phyloP scores from a whole-genome alignment of 2,888 invertebrate genomes.

The Limnephilus marmoratus region DNA sequence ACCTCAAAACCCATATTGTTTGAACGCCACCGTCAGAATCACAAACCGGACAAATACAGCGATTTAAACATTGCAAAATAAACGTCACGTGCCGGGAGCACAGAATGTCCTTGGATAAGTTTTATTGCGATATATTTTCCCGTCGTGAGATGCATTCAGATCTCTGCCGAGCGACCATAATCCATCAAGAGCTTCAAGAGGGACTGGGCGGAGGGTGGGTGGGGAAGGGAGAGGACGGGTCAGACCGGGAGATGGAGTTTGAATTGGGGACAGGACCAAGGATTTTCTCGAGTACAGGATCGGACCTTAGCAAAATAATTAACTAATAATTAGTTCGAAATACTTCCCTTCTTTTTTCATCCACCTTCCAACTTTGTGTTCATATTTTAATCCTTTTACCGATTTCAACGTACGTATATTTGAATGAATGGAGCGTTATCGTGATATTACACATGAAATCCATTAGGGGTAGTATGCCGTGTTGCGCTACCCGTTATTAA shows the following conservation, averaged over 20 bases:
- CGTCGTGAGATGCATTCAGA: constrained; percentile 37
- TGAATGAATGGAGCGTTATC: too few species aligned
- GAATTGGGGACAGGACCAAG: not conserved
- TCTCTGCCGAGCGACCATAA: constrained; percentile 27
- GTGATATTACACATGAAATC: too few species aligned
- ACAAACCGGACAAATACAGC: not conserved
- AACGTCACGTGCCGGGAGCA: constrained; percentile 25
- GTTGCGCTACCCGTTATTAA: too few species aligned
- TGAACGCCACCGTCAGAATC: not conserved
- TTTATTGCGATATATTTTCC: constrained; percentile 41
- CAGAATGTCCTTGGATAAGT: constrained; percentile 26
- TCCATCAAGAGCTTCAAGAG: constrained; percentile 20
- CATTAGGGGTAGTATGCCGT: too few species aligned
- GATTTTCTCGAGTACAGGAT: not conserved
- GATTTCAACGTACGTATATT: too few species aligned
- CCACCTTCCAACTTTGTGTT: not conserved
- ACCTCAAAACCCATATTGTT: not conserved
- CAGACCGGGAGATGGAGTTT: not conserved
- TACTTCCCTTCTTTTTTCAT: not conserved
- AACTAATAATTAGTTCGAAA: not conserved
- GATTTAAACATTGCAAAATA: constrained; percentile 18
- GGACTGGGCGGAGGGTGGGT: not conserved
- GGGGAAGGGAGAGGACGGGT: not conserved
- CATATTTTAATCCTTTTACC: too few species aligned
- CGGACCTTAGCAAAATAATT: not conserved